phyloP scores from a whole-genome alignment of 2,888 invertebrate genomes.

The Calephelis perditalis region DNA sequence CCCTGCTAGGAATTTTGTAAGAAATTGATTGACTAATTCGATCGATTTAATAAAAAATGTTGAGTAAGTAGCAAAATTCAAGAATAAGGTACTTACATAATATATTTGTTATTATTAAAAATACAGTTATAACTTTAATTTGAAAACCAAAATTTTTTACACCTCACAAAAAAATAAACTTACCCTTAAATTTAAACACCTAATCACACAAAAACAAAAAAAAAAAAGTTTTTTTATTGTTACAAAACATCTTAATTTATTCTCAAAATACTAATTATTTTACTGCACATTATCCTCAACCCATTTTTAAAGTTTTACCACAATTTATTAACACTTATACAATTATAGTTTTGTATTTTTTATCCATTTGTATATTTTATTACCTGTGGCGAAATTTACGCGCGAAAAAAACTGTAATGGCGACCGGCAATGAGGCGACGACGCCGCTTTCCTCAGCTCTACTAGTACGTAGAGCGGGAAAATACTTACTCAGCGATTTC shows the following conservation, averaged over 20 bases:
- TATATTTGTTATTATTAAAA: too few relatives aligned
- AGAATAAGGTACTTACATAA: too few relatives aligned
- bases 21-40: too few relatives aligned
- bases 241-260: background rate
- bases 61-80: too few relatives aligned
- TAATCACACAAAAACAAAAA: background rate
- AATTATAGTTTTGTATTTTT: background rate
- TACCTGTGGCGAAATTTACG: constrained; percentile 51
- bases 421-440: constrained; percentile 41
- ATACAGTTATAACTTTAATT: too few relatives aligned
- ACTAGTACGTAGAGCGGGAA: constrained; percentile 47
- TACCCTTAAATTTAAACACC: background rate
- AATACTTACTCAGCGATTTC: constrained; percentile 37
- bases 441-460: constrained; percentile 49
- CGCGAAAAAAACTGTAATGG: constrained; percentile 47
- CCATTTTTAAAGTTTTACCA: constrained; percentile 18
- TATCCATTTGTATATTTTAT: constrained; percentile 29
- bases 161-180: background rate
- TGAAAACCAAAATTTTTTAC: background rate
- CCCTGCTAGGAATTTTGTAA: too few relatives aligned
- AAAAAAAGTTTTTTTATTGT: constrained; percentile 3
- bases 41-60: too few relatives aligned
- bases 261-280: constrained; percentile 18
- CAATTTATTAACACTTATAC: constrained; percentile 1
- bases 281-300: constrained; percentile 16